phyloP scores from a whole-genome alignment of 1,140 invertebrate species.

The Cyclargus thomasi region DNA sequence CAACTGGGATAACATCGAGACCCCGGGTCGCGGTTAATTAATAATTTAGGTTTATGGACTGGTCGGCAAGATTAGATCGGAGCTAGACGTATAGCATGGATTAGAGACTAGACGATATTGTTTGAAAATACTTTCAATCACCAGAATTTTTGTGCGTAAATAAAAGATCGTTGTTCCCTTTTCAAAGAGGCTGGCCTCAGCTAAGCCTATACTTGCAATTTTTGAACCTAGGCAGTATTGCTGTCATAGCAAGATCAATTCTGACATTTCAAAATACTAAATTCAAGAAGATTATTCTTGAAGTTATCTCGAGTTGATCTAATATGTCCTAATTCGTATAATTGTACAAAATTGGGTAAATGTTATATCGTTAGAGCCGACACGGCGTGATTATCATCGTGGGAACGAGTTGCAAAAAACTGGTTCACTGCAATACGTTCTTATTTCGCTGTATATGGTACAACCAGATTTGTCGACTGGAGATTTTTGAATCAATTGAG shows the following conservation, averaged over 20 bases:
- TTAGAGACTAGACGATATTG: not conserved
- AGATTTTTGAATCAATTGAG: not conserved
- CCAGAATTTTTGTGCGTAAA: too few relatives aligned
- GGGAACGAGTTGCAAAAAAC: conserved; percentile 30
- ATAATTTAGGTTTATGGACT: not conserved
- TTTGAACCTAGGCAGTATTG: too few relatives aligned
- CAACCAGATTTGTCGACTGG: not conserved
- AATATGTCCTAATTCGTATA: not conserved
- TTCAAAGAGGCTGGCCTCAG: too few relatives aligned
- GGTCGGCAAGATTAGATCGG: not conserved
- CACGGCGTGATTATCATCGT: conserved; percentile 27
- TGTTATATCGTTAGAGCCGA: conserved; percentile 3
- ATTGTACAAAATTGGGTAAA: conserved; percentile 1
- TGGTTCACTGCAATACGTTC: conserved; percentile 22
- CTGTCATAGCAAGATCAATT: too few relatives aligned
- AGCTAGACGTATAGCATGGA: not conserved
- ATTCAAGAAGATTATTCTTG: not conserved
- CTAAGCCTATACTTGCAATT: too few relatives aligned
- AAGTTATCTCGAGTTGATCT: not conserved
- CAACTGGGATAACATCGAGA: not conserved
- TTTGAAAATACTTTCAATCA: not conserved
- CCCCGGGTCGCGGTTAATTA: not conserved
- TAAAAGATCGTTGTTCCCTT: too few relatives aligned
- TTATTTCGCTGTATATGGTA: conserved; percentile 20
- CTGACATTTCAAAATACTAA: too few relatives aligned